These are phyloP conservation scores for Actenoides hombroni DNA, from an alignment of 2,113 vertebrate species.

Conservation along the genomic window DNA sequence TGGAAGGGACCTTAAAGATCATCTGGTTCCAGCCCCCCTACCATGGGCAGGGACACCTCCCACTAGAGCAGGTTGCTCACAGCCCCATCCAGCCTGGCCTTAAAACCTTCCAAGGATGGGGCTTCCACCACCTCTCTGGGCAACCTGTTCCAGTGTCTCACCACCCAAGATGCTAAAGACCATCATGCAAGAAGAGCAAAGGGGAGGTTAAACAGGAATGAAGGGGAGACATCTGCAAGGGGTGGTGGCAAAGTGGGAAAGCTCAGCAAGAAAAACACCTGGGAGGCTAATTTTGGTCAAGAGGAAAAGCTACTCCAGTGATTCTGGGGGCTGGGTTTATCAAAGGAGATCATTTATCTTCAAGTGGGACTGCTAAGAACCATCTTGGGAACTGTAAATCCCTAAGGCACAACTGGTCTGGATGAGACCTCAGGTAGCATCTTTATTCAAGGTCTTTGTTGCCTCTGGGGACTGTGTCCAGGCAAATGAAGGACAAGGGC, in stretches of 20 bases:
- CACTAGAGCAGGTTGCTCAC: no score
- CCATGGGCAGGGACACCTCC: no score
- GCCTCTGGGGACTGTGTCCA: not conserved
- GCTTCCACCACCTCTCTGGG: no score
- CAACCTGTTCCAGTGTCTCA: no score
- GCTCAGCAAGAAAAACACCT: not conserved
- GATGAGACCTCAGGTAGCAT: not conserved
- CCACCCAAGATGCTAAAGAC: not conserved
- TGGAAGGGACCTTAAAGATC: no score
- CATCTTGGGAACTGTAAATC: not conserved
- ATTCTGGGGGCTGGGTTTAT: not conserved
- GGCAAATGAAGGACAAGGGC: not conserved
- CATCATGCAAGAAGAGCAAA: not conserved
- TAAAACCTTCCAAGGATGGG: no score
- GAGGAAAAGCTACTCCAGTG: not conserved
- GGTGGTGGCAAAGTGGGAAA: not conserved
- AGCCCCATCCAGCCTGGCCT: no score
- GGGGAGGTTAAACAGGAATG: accelerated
- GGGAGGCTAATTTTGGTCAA: not conserved
- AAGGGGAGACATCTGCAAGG: not conserved
- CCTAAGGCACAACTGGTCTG: not conserved
- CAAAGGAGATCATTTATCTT: not conserved
- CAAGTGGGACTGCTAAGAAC: not conserved
- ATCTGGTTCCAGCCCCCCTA: no score
- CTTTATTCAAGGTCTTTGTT: not conserved